These are phyloP conservation scores for Macaca fascicularis DNA, from an alignment of 2,113 vertebrate genomes.

Conservation along the genomic window T2T-MFA8v1.1 NC_088387.1:20964001-20964500, in stretches of 20 bases:
- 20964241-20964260: not conserved
- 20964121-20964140: not conserved
- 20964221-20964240: not conserved
- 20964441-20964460: not conserved
- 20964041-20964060: not conserved
- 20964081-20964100: not conserved
- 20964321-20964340: not conserved
- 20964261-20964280: not conserved
- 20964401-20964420: not conserved
- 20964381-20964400: not conserved
- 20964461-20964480: not conserved
- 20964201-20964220: not conserved
- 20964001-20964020: not conserved
- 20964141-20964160: not conserved
- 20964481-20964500: not conserved
- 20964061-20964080: not conserved
- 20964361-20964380: not conserved
- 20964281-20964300: not conserved
- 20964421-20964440: not conserved
- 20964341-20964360: not conserved
- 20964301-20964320: not conserved
- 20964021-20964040: not conserved
- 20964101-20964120: not conserved
- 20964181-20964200: not conserved
- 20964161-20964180: not conserved